Evolutionary conservation across 1,140 invertebrate species (phyloP), one percentile per base, ranked within the genome.

Genomic region (Ephestia elutella): DNA sequence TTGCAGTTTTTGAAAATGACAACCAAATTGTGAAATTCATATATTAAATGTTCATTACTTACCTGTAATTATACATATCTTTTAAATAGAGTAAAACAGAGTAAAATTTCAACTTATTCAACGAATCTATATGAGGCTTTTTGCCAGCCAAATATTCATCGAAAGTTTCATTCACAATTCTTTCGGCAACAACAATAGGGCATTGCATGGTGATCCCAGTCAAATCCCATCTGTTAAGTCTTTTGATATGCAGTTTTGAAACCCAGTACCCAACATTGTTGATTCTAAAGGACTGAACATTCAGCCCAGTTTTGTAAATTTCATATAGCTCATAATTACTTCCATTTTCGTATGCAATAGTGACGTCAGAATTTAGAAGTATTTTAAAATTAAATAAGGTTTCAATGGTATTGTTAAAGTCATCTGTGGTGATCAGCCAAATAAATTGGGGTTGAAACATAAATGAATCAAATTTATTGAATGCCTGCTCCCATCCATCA

Each of bases 11-110:
- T n/a, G n/a, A n/a, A n/a, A n/a, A n/a, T n/a, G n/a, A n/a, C n/a
- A n/a, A n/a, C n/a, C n/a, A n/a, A n/a, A n/a, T n/a, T n/a, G n/a
- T n/a, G n/a, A n/a, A n/a, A n/a, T n/a, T n/a, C 32, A 2, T 25
- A 25, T 25, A 7, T 3, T 25, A 3, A 35, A 11, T 2, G 1
- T 13, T 35, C 13, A 35, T 35, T 10, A 1, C 2, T 75, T 89
- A 92, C 90, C 89, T 91, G 66, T 91, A 92, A 80, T 93, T 92
- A 66, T 89, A 93, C 77, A 91, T 91, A 65, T 92, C 90, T 57
- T 83, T 81, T 17, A 93, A 85, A 68, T 91, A 90, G 57, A 89
- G 81, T 49, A 93, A 66, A 10, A 93, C 63, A 54, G 81, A 88
- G 67, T 70, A 76, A 59, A 89, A 92, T 70, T 93, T 92, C 65